A percentile compares a stretch with the other conserved stretches of the same genome.
phyloP scores from a whole-genome alignment of 2,888 invertebrate species.

The Ormyrus nitidulus region DNA sequence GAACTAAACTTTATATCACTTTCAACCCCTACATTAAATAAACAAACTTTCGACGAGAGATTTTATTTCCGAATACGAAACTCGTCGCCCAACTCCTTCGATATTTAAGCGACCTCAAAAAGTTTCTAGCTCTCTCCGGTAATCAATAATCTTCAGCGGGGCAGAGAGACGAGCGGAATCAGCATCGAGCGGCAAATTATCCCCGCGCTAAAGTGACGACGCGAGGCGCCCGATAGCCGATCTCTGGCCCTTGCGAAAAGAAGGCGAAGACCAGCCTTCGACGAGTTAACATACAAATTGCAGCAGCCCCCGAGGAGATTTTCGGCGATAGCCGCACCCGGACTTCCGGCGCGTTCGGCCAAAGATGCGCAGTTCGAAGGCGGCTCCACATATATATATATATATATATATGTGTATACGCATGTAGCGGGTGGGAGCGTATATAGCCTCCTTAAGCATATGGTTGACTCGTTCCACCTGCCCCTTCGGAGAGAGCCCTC shows the following conservation, averaged over 20 bases:
- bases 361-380: constrained; percentile 34
- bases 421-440: constrained; percentile 34
- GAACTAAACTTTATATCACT: too few relatives aligned
- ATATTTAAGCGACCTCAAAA: too few relatives aligned
- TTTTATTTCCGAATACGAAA: too few relatives aligned
- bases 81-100: too few relatives aligned
- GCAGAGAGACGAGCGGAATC: too few relatives aligned
- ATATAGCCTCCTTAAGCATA: constrained; percentile 45
- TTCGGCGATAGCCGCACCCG: constrained; percentile 43
- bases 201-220: constrained; percentile 36
- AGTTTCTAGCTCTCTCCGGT: too few relatives aligned
- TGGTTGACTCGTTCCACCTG: constrained; percentile 54
- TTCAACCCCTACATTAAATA: too few relatives aligned
- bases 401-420: background rate
- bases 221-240: constrained; percentile 26
- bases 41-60: too few relatives aligned
- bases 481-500: constrained; percentile 58
- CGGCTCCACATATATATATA: too few relatives aligned
- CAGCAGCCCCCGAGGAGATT: constrained; percentile 9
- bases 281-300: constrained; percentile 52
- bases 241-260: background rate
- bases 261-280: background rate
- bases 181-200: too few relatives aligned
- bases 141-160: too few relatives aligned
- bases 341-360: constrained; percentile 49